These are phyloP conservation scores for Microplitis manilae DNA, from an alignment of 2,888 invertebrate species.

Conservation along the genomic window DNA sequence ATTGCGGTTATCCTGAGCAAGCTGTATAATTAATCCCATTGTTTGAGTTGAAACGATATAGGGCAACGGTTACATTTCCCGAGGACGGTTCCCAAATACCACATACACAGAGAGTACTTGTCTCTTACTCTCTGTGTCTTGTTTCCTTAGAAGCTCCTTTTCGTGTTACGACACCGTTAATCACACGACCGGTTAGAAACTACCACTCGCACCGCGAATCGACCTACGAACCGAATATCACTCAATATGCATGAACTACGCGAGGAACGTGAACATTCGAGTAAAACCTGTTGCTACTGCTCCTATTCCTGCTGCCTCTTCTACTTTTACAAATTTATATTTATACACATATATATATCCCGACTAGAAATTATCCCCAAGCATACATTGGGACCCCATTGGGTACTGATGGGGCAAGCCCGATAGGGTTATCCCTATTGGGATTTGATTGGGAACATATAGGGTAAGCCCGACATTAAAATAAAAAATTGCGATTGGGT, in stretches of 20 bases:
- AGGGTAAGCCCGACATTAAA: no score
- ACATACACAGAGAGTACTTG: conserved; percentile 23
- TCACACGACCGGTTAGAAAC: conserved; percentile 48
- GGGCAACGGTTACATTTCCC: conserved; percentile 46
- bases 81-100: conserved; percentile 41
- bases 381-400: no score
- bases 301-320: background rate
- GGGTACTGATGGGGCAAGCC: no score
- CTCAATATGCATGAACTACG: conserved; percentile 41
- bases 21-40: conserved; percentile 67
- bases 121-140: conserved; percentile 31
- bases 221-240: conserved; percentile 28
- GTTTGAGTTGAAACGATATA: conserved; percentile 56
- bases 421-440: no score
- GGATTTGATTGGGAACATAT: no score
- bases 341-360: background rate
- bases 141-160: conserved; percentile 54
- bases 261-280: conserved; percentile 36
- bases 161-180: conserved; percentile 59
- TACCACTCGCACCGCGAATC: conserved; percentile 21
- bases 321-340: conserved; percentile 3
- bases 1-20: conserved; percentile 59
- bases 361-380: no score
- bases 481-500: no score
- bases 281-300: conserved; percentile 32